Conservation (phyloP, 1,140 invertebrate genomes). For the Lysiphlebus fabarum region DNA sequence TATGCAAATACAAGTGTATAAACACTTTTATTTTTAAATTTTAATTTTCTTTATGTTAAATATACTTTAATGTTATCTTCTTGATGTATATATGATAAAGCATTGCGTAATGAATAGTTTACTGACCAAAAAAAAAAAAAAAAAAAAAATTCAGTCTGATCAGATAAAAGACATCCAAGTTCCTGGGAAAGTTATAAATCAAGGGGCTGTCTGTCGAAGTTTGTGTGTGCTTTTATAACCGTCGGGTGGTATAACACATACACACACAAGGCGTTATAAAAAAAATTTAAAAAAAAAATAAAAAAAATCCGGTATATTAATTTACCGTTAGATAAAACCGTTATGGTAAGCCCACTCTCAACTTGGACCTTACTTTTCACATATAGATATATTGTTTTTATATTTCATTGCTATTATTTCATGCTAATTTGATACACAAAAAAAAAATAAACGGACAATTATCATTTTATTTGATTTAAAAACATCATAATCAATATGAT, state of each 20-base stretch:
- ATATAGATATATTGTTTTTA: not conserved
- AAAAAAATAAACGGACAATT: too few relatives aligned
- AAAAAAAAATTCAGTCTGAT: slow-evolving; percentile 22
- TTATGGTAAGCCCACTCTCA: slow-evolving; percentile 21
- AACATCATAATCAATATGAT: too few relatives aligned
- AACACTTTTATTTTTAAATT: too few relatives aligned
- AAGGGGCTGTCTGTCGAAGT: slow-evolving; percentile 25
- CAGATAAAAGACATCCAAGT: slow-evolving; percentile 31
- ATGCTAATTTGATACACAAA: slow-evolving; percentile 12
- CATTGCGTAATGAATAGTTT: slow-evolving; percentile 39
- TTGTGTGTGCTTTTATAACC: slow-evolving; percentile 14
- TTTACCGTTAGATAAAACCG: slow-evolving; percentile 29
- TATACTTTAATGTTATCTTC: slow-evolving; percentile 34
- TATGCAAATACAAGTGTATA: too few relatives aligned
- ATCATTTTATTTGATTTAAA: too few relatives aligned
- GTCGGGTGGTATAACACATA: slow-evolving; percentile 6
- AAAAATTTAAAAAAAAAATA: too few relatives aligned
- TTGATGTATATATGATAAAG: slow-evolving; percentile 40
- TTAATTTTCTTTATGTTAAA: too few relatives aligned
- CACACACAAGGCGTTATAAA: slow-evolving; percentile 26
- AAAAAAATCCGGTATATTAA: slow-evolving; percentile 29
- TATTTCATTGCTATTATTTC: slow-evolving; percentile 3
- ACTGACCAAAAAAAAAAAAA: slow-evolving; percentile 38
- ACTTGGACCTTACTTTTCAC: slow-evolving; percentile 6
- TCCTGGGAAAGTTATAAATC: slow-evolving; percentile 30